Evolutionary conservation across 2,888 invertebrate species (phyloP).

Genomic region (Gisinianus flammeolus): DNA sequence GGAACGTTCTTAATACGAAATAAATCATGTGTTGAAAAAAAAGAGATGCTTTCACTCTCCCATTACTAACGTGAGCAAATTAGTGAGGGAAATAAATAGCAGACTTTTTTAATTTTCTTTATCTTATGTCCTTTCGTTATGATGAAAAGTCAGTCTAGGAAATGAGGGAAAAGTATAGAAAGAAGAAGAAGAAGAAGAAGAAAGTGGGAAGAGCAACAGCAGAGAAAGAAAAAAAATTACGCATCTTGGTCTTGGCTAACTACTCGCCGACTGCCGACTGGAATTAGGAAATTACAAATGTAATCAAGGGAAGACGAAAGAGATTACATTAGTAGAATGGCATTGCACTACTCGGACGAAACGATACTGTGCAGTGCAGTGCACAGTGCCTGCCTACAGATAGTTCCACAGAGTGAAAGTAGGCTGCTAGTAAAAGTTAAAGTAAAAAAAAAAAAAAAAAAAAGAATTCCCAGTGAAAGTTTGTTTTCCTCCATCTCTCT

Average conservation of each 20-base stretch:
- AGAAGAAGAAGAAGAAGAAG: background rate
- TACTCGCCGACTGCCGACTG: background rate
- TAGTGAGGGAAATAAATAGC: background rate
- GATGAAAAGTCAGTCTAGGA: background rate
- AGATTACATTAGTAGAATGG: too few relatives aligned
- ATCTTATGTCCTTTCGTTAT: background rate
- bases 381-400: too few relatives aligned
- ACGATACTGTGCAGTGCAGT: background rate
- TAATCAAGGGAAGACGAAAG: background rate
- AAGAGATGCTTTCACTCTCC: too few relatives aligned
- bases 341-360: background rate
- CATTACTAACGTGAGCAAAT: too few relatives aligned
- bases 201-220: background rate
- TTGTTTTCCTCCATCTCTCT: background rate
- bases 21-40: too few relatives aligned
- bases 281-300: slow-evolving; percentile 7
- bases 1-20: too few relatives aligned
- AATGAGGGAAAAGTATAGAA: background rate
- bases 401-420: too few relatives aligned
- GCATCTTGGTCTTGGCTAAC: too few relatives aligned
- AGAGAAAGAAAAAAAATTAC: background rate
- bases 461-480: too few relatives aligned
- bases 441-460: too few relatives aligned
- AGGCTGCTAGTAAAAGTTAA: too few relatives aligned
- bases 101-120: slow-evolving; percentile 2